phyloP scores from a whole-genome alignment of 2,113 vertebrate species.

The Corythornis madagascariensis region DNA sequence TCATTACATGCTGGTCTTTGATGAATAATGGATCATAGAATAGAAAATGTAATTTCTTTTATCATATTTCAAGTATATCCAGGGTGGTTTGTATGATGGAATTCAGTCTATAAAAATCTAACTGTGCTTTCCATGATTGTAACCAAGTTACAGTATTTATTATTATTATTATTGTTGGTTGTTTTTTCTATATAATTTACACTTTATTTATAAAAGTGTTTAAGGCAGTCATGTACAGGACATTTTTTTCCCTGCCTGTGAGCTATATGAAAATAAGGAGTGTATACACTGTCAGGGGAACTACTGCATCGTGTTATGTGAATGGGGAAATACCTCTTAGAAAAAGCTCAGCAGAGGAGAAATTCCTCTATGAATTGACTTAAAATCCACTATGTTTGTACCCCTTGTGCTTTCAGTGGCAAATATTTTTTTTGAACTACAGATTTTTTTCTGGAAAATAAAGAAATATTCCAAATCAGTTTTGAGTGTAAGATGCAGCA shows the following conservation, averaged over 20 bases:
- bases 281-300: not conserved
- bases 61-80: not conserved
- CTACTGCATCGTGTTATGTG: not conserved
- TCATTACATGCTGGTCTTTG: not conserved
- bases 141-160: not conserved
- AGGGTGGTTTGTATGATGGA: not conserved
- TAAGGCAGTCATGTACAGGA: not conserved
- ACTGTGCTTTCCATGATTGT: not conserved
- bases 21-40: slow-evolving; percentile 48
- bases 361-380: not conserved
- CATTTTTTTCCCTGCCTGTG: not conserved
- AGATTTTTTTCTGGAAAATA: not conserved
- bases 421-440: not conserved
- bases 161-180: not conserved
- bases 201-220: not conserved
- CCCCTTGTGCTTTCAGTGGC: not conserved
- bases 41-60: slow-evolving; percentile 44
- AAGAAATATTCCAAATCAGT: not conserved
- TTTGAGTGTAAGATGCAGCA: not conserved
- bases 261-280: not conserved
- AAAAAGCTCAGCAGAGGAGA: not conserved
- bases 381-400: not conserved
- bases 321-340: not conserved
- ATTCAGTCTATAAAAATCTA: not conserved
- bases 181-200: not conserved